Percentiles rank a stretch among this genome's conserved stretches.
These are phyloP conservation scores for Pedetes capensis DNA, from an alignment of 2,113 vertebrate species.

Conservation along the genomic window DNA sequence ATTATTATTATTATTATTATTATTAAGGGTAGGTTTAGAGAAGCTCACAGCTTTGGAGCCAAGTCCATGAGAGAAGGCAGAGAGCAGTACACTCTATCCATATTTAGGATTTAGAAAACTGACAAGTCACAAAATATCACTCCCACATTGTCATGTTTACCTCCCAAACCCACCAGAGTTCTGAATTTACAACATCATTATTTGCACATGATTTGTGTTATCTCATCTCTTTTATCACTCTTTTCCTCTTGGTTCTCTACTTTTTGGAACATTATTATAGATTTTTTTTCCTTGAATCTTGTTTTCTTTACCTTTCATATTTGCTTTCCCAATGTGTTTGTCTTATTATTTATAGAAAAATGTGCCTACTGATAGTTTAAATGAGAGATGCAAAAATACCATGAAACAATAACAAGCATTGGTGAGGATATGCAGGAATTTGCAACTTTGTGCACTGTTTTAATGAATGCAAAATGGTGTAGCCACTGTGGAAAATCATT, in stretches of 20 bases:
- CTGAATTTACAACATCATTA: not conserved
- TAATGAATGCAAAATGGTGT: not conserved
- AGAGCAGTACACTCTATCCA: not conserved
- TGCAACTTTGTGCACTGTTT: accelerated
- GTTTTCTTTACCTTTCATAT: not conserved
- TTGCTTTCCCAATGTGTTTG: not conserved
- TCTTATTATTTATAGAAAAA: not conserved
- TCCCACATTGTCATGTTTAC: not conserved
- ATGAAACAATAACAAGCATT: not conserved
- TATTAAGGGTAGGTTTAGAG: not conserved
- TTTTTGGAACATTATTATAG: not conserved
- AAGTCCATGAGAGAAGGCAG: not conserved
- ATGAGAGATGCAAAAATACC: not conserved
- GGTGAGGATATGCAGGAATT: not conserved
- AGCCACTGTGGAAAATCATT: not conserved
- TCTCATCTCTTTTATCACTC: not conserved
- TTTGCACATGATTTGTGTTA: not conserved
- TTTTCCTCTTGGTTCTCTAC: not conserved
- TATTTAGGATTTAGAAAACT: conserved; percentile 24
- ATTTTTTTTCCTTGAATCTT: not conserved
- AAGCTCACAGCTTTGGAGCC: not conserved
- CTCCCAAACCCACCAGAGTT: not conserved
- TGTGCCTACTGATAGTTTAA: not conserved
- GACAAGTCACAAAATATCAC: not conserved
- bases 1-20: too few relatives aligned